Base-by-base conservation (phyloP, 2,113 vertebrate species). In the Pelvicachromis taeniatus region DNA sequence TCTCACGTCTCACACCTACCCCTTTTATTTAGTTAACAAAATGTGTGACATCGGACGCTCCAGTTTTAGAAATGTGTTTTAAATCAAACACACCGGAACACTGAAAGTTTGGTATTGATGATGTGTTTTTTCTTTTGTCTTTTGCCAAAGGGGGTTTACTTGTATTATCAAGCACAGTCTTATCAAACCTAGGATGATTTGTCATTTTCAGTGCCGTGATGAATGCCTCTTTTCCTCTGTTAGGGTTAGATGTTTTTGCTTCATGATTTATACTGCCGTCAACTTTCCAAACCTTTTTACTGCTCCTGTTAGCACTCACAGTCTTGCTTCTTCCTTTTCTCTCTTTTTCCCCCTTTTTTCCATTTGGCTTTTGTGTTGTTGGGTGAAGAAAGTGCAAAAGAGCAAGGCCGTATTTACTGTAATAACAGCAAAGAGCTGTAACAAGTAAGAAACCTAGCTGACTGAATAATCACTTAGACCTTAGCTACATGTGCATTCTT, bases 31-130 rank as follows among this genome's bases (percentile, higher is more conserved):
- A 59, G 70, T 42, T 52, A 38, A 81, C 68, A 45, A 77, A 91
- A 86, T 12, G 1, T 26, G 2, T 53, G 61, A 63, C 87, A 78
- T 93, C 85, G 89, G 3, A 80, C 4, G 17, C 31, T 90, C 77
- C 10, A 81, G 21, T 31, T 83, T 23, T 58, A 55, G 29, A 50
- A 80, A 73, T 77, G 45, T 26, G 7, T 26, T 70, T 12, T 29
- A 45, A 33, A 75, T 55, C 35, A 75, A 29, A 33, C 12, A 21
- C 78, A 35, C 2, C 1, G 2, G 26, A 4, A 0, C 11, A 31
- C 6, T 58, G 26, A 50, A 19, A 19, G 21, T 11, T 79, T 82
- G 7, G 19, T 79, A 10, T 5, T 17, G 9, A 4, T 56, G 7
- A 45, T 17, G 38, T 5, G 42, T 38, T 70, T n/a, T n/a, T n/a